These are phyloP conservation scores for Leptocoma aspasia DNA, from an alignment of 2,113 vertebrate species.

Conservation along the genomic window DNA sequence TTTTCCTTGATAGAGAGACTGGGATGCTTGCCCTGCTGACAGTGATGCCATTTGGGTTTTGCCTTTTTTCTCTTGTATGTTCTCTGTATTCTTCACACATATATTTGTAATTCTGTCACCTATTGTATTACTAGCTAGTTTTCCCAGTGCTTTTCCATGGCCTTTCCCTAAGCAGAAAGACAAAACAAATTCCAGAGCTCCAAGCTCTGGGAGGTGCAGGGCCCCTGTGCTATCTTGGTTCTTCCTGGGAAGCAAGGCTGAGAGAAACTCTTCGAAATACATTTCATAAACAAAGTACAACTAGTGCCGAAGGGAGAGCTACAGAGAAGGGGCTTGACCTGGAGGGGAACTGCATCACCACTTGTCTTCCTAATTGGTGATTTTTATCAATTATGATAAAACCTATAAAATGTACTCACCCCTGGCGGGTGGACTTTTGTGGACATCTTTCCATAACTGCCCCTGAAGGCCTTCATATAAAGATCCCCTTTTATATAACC, in stretches of 20 bases:
- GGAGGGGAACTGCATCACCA: background rate
- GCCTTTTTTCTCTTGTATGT: background rate
- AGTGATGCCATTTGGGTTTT: background rate
- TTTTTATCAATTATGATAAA: background rate
- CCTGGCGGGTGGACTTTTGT: background rate
- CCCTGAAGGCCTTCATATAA: background rate
- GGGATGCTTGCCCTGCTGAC: background rate
- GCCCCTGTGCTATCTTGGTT: accelerated
- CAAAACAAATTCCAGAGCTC: background rate
- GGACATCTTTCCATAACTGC: background rate
- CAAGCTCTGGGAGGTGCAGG: accelerated
- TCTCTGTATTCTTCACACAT: background rate
- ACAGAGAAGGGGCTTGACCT: no score
- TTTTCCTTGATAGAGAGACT: background rate
- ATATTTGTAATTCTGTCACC: background rate
- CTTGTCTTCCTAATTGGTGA: background rate
- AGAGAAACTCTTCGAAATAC: background rate
- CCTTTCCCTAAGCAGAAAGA: background rate
- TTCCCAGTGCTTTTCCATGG: background rate
- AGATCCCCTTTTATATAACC: background rate
- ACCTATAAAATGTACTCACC: background rate
- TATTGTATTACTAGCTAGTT: background rate
- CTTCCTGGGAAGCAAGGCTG: background rate
- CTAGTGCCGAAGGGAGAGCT: background rate
- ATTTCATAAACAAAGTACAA: background rate